Base-by-base conservation (phyloP, 2,113 vertebrate species). In the Lethenteron camtschaticum region DNA sequence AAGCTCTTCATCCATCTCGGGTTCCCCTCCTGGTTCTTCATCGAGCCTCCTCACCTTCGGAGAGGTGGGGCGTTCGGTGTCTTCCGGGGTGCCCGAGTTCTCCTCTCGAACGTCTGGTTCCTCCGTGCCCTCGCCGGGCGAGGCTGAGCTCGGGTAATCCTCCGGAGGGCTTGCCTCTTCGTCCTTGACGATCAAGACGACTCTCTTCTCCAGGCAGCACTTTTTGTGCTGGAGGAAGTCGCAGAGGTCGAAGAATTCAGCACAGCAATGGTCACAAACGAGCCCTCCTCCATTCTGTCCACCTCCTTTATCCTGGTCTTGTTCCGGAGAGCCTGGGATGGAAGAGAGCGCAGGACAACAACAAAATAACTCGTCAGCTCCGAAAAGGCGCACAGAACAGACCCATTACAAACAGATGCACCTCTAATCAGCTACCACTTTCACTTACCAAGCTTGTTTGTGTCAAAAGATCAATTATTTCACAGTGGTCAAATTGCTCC, bases 241-340 rank as follows among this genome's bases (percentile, higher is more conserved):
- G 0, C 86, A 80, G 90, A 90, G 95, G 82, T 89, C 88, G 83
- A 99, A 96, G 83, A 97, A 99, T 77, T 97, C 92, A 0, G 89
- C 94, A 1, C 94, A 99, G 80, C 92, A 99, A 76, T 87, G 86
- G 76, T 88, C 88, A 58, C 92, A 99, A 73, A 99, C 76, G 1
- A 85, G 90, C 56, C 89, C 90, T 78, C 96, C 92, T 77, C 96
- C 92, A 1, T 89, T 85, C 74, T 91, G 95, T 73, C 86, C 80
- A 66, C n/a, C 63, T 24, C 24, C 63, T 24, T 66, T 66, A 16
- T 66, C 63, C 63, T 66, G 63, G 63, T 66, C 63, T 24, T 66
- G 63, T 16, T n/a, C 63, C n/a, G 24, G 63, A 24, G n/a, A 66
- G 63, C 63, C 63, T 66, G 63, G 9, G n/a, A 66, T 9, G 63